Percentiles rank a stretch among this genome's conserved stretches.
Evolutionary conservation across 2,797 vertebrate species (phyloP).

Genomic region (Varecia variegata): DNA sequence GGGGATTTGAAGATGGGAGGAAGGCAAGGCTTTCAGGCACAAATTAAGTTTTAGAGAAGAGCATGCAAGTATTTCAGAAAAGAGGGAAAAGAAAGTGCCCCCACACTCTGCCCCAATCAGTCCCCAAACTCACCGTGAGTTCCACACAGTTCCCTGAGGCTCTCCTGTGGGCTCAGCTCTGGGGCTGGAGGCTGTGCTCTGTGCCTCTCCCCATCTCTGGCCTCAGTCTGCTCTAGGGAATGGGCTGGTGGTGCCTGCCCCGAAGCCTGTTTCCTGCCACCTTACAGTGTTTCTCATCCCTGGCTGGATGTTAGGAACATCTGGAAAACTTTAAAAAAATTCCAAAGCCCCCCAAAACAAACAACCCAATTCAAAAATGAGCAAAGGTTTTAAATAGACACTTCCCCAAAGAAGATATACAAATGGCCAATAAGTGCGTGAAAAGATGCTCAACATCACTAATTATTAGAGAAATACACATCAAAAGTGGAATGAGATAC

Average conservation of each 20-base stretch:
- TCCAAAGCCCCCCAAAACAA: not conserved
- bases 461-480: not conserved
- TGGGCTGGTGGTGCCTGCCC: not conserved
- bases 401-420: not conserved
- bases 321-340: not conserved
- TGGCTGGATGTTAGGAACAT: not conserved
- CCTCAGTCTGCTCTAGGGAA: not conserved
- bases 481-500: not conserved
- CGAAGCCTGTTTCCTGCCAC: not conserved
- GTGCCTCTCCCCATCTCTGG: accelerated
- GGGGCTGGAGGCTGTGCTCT: not conserved
- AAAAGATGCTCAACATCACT: not conserved
- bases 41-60: not conserved
- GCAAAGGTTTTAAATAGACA: not conserved
- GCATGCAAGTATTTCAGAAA: not conserved
- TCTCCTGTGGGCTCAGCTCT: not conserved
- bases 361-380: not conserved
- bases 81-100: not conserved
- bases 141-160: not conserved
- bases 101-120: accelerated
- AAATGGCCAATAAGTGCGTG: not conserved
- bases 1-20: not conserved
- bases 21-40: not conserved
- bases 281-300: not conserved
- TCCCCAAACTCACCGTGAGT: too few relatives aligned